Base-by-base conservation (phyloP, 1,140 invertebrate species). In the Musca vetustissima region DNA sequence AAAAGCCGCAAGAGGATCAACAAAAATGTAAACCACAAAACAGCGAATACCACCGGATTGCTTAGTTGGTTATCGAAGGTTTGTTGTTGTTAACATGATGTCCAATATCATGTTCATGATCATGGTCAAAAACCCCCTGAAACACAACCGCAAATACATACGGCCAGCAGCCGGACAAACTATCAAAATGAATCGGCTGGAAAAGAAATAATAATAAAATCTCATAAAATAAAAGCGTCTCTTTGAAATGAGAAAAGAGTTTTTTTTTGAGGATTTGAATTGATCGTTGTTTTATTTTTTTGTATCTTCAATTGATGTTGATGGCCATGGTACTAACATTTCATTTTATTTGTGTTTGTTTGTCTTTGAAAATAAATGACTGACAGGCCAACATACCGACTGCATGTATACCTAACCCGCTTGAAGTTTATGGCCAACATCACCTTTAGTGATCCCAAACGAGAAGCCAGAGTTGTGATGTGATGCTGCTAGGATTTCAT, bases 41-140 rank as follows among this genome's bases (percentile, higher is more conserved):
- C 11, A n/a, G 36, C 36, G 7, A 9, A 43, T 43, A 11, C 36
- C 11, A 43, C 6, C 36, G 1, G 6, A 50, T 50, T 50, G 49
- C 11, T 50, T 13, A n/a, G n/a, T 19, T 13, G 49, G n/a, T 19
- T 6, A 19, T 19, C n/a, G 4, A 11, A 50, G 14, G n/a, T 50
- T 6, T 50, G 19, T 6, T 50, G n/a, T 50, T 50, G 49, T 50
- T 50, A 50, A 50, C 49, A 50, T 50, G 49, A 50, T 50, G 49
- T 50, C 49, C 49, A 50, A 50, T 50, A 50, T 50, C 49, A 50
- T 50, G 49, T 50, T 50, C 49, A 50, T 50, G 49, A 50, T 50
- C 49, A 50, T 50, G 49, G 49, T 11, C 19, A 50, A 50, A 49
- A 7, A 19, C 49, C n/a, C n/a, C n/a, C n/a, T n/a, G n/a, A 21